Conservation (phyloP, 2,888 invertebrate genomes). For the Andrena flavipes region DNA sequence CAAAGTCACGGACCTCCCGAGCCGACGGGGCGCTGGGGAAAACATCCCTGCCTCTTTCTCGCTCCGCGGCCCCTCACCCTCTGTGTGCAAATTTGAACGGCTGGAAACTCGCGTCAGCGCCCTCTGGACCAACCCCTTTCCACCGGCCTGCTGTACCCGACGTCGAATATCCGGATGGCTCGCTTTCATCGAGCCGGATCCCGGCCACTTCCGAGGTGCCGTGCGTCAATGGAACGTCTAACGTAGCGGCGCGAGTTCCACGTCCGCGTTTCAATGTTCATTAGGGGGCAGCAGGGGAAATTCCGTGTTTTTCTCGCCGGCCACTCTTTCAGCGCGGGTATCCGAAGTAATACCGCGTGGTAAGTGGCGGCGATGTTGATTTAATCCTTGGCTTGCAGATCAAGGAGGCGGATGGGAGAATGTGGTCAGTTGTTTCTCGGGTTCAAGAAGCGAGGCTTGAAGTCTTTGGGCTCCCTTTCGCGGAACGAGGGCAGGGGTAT, state of each 20-base stretch:
- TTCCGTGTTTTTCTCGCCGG: not conserved
- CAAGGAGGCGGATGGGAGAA: not conserved
- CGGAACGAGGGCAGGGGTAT: too few species aligned
- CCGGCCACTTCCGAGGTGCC: constrained; percentile 45
- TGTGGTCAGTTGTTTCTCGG: not conserved
- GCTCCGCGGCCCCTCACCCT: constrained; percentile 26
- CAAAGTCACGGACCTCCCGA: constrained; percentile 67
- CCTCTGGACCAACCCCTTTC: constrained; percentile 38
- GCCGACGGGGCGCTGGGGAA: constrained; percentile 51
- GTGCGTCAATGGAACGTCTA: constrained; percentile 55
- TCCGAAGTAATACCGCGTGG: not conserved
- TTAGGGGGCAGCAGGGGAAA: constrained; percentile 4
- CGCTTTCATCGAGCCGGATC: constrained; percentile 56
- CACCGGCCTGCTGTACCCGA: constrained; percentile 24
- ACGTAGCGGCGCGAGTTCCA: constrained; percentile 28
- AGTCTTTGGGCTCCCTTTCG: too few species aligned
- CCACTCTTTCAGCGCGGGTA: not conserved
- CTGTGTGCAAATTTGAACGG: constrained; percentile 77
- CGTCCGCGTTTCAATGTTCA: constrained; percentile 51
- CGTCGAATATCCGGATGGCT: constrained; percentile 47
- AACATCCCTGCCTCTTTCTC: constrained; percentile 51
- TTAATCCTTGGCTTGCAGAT: constrained; percentile 10
- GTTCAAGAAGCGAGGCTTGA: not conserved
- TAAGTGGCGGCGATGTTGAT: not conserved
- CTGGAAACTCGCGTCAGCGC: constrained; percentile 67